Base-by-base conservation (phyloP, 2,888 invertebrate genomes). In the Oscheius onirici region DNA sequence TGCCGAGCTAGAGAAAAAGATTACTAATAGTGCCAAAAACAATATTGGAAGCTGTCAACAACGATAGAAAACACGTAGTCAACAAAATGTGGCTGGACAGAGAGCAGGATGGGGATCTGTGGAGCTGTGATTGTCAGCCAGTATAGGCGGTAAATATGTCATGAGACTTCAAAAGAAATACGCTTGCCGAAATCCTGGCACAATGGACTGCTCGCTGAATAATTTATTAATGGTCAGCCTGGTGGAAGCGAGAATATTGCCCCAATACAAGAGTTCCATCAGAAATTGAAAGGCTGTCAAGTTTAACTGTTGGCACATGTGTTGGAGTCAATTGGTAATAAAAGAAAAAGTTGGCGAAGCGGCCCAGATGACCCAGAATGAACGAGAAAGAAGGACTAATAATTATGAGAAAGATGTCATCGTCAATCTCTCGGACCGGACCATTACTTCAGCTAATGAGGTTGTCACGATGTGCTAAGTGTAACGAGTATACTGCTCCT, bases 141-240 rank as follows among this genome's bases (percentile, higher is more conserved):
- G 8, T 5, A 46, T 20, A 17, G 46, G 26, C 8, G 54, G 28
- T n/a, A 13, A 46, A 63, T 24, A 46, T 63, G 34, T 26, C 63
- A 63, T 63, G 28, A 63, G 46, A 44, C n/a, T 28, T 63, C 49
- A 63, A 63, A 63, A 49, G 63, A 63, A 24, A 46, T 63, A 26
- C 49, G 63, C 63, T 63, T 49, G 63, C 46, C 46, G 63, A 46
- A 63, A 49, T 63, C 49, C 49, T 3, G 34, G 10, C 13, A 63
- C 63, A 63, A 63, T 63, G 34, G 63, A 40, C 40, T 58, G 63
- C n/a, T 6, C 13, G n/a, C 17, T 49, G 63, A 63, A 63, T 63
- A 63, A 28, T 63, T 63, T 26, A 63, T 63, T 8, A 24, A 26
- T 26, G 63, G 63, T 63, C 63, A 63, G 49, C 63, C n/a, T 49